These are phyloP conservation scores for Xestia sexstrigata DNA, from an alignment of 2,888 invertebrate species.

Conservation along the genomic window DNA sequence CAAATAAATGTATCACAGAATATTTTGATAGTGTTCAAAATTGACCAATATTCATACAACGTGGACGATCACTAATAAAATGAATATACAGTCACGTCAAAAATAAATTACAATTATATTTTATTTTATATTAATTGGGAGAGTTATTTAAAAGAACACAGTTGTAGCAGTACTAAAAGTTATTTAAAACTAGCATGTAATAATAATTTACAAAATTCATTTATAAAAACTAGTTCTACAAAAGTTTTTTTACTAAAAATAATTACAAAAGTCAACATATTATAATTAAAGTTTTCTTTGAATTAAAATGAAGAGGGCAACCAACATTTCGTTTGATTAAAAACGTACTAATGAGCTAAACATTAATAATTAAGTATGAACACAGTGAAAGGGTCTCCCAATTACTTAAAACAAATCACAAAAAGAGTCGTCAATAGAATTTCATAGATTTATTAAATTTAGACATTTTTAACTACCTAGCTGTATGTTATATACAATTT, in stretches of 20 bases:
- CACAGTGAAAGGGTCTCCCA: slow-evolving; percentile 62
- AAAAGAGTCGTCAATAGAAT: slow-evolving; percentile 64
- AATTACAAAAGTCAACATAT: slow-evolving; percentile 13
- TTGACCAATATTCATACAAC: slow-evolving; percentile 85
- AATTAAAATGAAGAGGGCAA: slow-evolving; percentile 16
- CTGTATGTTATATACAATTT: slow-evolving; percentile 75
- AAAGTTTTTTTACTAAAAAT: slow-evolving; percentile 11
- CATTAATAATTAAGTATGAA: slow-evolving; percentile 19
- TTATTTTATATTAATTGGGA: slow-evolving; percentile 61
- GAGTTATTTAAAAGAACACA: slow-evolving; percentile 22
- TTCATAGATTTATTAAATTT: slow-evolving; percentile 69
- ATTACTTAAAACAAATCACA: slow-evolving; percentile 59
- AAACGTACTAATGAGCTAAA: slow-evolving; percentile 44
- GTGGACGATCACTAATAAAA: slow-evolving; percentile 80
- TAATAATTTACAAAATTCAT: neutral
- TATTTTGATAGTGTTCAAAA: slow-evolving; percentile 89
- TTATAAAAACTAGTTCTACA: slow-evolving; percentile 15
- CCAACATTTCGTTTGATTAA: slow-evolving; percentile 17
- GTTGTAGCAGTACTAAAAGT: neutral
- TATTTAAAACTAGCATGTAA: neutral
- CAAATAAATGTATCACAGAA: slow-evolving; percentile 90
- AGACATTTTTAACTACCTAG: slow-evolving; percentile 73
- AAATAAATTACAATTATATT: slow-evolving; percentile 47
- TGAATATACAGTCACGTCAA: slow-evolving; percentile 59
- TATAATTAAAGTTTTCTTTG: slow-evolving; percentile 33